Percentiles rank a stretch among this genome's conserved stretches.
phyloP scores from a whole-genome alignment of 1,140 invertebrate genomes.

The Holotrichia oblita region DNA sequence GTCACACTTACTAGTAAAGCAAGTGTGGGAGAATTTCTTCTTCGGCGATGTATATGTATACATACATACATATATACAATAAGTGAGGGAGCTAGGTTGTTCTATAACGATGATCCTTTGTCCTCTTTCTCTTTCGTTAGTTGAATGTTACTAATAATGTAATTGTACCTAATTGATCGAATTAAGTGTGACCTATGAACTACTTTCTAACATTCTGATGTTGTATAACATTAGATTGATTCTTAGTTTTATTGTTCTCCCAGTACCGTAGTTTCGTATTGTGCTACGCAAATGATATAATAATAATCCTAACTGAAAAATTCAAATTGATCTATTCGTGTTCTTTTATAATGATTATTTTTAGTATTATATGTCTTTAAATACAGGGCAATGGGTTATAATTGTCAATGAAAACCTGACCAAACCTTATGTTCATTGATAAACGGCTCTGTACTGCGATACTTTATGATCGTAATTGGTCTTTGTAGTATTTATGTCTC shows the following conservation, averaged over 20 bases:
- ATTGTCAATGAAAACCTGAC: no score
- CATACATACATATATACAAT: constrained; percentile 10
- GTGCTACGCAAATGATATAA: neutral
- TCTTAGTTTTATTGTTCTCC: neutral
- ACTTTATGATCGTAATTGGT: no score
- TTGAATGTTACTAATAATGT: constrained; percentile 5
- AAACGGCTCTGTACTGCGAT: no score
- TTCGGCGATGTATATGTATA: no score
- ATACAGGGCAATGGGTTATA: no score
- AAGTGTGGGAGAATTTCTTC: constrained; percentile 36
- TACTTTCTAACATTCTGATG: neutral
- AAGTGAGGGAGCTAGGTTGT: neutral
- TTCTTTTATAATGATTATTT: no score
- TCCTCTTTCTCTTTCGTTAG: constrained; percentile 17
- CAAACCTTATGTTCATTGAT: no score
- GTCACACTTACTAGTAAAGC: neutral
- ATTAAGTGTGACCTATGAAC: constrained; percentile 18
- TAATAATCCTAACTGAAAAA: neutral
- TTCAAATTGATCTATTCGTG: no score
- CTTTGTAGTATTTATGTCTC: no score
- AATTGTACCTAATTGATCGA: constrained; percentile 32
- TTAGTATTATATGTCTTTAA: no score
- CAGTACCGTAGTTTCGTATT: neutral
- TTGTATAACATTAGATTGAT: constrained; percentile 17
- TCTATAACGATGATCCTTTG: neutral